Conservation (phyloP, 2,888 invertebrate genomes). For the Mesorhabditis spiculigera region DNA sequence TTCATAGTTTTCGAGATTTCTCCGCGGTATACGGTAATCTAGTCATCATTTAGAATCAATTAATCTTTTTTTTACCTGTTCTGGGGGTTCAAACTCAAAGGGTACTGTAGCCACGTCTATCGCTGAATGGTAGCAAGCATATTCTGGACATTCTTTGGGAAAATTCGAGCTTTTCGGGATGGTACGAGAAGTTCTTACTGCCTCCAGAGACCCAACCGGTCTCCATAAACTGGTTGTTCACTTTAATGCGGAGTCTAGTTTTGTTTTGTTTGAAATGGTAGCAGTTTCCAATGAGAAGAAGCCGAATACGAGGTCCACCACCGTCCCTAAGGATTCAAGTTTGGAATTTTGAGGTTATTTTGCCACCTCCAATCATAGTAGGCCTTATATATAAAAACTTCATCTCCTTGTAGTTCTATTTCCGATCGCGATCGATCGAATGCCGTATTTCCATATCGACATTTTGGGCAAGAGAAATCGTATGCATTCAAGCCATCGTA, state of each 20-base stretch:
- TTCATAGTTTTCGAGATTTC: neutral
- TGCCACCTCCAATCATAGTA: constrained; percentile 1
- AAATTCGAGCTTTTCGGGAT: neutral
- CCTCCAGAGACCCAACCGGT: neutral
- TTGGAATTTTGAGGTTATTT: too few species aligned
- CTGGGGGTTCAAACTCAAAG: neutral
- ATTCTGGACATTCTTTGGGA: neutral
- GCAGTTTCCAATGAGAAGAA: neutral
- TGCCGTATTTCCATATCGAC: neutral
- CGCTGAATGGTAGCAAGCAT: neutral
- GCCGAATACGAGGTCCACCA: neutral
- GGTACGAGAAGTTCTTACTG: neutral
- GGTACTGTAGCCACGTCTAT: neutral
- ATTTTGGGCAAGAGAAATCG: neutral
- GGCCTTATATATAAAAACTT: neutral
- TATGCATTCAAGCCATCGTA: constrained; percentile 1
- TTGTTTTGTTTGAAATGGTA: neutral
- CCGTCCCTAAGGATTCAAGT: neutral
- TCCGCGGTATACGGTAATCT: neutral
- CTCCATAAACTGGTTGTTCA: neutral
- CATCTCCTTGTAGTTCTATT: neutral
- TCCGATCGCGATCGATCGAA: neutral
- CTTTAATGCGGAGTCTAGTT: neutral
- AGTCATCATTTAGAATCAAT: neutral
- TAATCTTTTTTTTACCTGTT: neutral